Conservation (phyloP, 2,888 invertebrate species). For the Masnerella sp. region DNA sequence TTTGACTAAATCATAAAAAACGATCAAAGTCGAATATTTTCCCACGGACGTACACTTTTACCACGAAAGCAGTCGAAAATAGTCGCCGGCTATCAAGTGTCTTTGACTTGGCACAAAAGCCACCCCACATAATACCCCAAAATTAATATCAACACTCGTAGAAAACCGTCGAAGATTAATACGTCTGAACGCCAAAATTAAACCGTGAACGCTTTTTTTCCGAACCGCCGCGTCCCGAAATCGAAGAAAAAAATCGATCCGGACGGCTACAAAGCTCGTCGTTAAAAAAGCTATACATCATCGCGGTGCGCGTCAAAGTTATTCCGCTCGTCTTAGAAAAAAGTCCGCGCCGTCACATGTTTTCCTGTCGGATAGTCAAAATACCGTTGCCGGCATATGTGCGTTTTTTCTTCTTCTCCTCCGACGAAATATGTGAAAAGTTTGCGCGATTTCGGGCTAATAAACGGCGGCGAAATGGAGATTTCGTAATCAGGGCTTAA, state of each 20-base stretch:
- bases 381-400: constrained; percentile 23
- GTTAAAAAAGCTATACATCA: constrained; percentile 50
- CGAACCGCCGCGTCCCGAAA: neutral
- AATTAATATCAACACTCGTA: constrained; percentile 38
- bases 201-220: constrained; percentile 11
- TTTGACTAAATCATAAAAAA: too few species aligned
- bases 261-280: constrained; percentile 16
- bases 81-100: constrained; percentile 19
- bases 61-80: constrained; percentile 10
- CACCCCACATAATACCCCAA: constrained; percentile 22
- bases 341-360: constrained; percentile 40
- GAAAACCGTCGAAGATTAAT: neutral
- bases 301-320: constrained; percentile 47
- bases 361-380: constrained; percentile 54
- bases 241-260: constrained; percentile 29
- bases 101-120: constrained; percentile 25
- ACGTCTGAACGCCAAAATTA: constrained; percentile 12
- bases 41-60: constrained; percentile 13
- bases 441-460: too few species aligned
- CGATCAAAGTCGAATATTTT: too few species aligned
- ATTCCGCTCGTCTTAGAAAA: constrained; percentile 36
- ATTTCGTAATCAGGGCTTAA: constrained; percentile 69
- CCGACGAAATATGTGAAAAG: too few species aligned
- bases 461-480: constrained; percentile 40
- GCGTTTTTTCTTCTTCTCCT: neutral